A percentile compares a stretch with the other conserved stretches of the same genome.
Conservation (phyloP, 2,797 vertebrate species). For the Siniperca scherzeri region DNA sequence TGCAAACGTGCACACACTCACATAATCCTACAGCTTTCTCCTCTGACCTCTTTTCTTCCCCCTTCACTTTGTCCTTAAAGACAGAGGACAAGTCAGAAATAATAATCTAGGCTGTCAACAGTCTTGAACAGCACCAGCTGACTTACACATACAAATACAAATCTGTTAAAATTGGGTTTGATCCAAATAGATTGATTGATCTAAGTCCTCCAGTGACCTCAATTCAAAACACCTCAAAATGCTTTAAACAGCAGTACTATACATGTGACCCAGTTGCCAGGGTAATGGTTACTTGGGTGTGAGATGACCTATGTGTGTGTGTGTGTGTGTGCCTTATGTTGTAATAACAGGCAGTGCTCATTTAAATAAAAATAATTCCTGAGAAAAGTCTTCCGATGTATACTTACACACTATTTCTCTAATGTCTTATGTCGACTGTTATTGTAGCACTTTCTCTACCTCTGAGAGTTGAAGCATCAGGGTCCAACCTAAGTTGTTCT, state of each 20-base stretch:
- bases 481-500: background rate
- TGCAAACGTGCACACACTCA: slow-evolving; percentile 3
- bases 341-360: background rate
- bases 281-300: background rate
- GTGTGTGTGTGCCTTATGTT: background rate
- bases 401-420: background rate
- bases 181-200: background rate
- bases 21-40: slow-evolving; percentile 12
- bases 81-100: background rate
- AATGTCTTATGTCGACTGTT: background rate
- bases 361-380: background rate
- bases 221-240: background rate
- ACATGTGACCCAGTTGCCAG: slow-evolving; percentile 8
- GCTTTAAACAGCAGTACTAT: background rate
- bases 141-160: background rate
- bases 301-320: background rate
- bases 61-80: slow-evolving; percentile 14
- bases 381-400: background rate
- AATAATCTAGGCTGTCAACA: background rate
- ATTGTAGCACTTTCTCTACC: background rate
- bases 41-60: slow-evolving; percentile 27
- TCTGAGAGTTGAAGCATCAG: background rate
- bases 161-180: background rate
- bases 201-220: background rate
- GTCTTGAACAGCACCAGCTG: background rate